Base-by-base conservation (phyloP, 2,797 vertebrate genomes). In the Eulemur rubriventer region DNA sequence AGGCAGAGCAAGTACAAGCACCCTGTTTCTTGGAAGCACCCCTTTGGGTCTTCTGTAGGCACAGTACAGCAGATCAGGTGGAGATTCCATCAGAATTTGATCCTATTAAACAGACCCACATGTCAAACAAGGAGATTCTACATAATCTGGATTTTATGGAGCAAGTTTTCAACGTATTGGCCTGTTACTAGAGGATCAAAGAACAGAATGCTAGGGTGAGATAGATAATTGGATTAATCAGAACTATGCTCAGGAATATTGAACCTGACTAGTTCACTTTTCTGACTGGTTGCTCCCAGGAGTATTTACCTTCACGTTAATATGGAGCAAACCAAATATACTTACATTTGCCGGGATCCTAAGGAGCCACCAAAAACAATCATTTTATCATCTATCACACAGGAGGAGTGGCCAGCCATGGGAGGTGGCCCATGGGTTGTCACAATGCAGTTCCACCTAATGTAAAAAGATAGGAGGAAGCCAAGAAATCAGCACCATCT, bases 381-480 rank as follows among this genome's bases (percentile, higher is more conserved):
- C 99, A 99, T 99, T 79, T 99, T 99, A 98, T 99, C 99, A 63
- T 99, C 98, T 6, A 99, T 99, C 43, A 99, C 99, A 28, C 99
- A 99, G 24, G 99, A 99, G 8, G 99, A 99, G 96, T 99, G 99
- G 41, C 99, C 99, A 0, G 99, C 99, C 99, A 99, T 99, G 14
- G 99, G 99, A 70, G 99, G 99, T 50, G 99, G 99, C 26, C 99
- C 99, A 0, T 99, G 99, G 11, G 99, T 99, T 7, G 99, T 99
- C 82, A 99, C 99, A 18, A 99, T 99, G 97, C 99, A 99, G 98
- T 99, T 99, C 99, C 99, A 99, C 99, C 99, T 99, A 91, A 69
- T 6, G 70, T 7, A 41, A 91, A 67, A 88, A 73, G 75, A 85
- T 20, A 69, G 35, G 38, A 87, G 63, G 81, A 82, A 72, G 78